A percentile compares a stretch with the other conserved stretches of the same genome.
Evolutionary conservation across 1,140 invertebrate species (phyloP).

Genomic region (Tetramorium parvispinum): DNA sequence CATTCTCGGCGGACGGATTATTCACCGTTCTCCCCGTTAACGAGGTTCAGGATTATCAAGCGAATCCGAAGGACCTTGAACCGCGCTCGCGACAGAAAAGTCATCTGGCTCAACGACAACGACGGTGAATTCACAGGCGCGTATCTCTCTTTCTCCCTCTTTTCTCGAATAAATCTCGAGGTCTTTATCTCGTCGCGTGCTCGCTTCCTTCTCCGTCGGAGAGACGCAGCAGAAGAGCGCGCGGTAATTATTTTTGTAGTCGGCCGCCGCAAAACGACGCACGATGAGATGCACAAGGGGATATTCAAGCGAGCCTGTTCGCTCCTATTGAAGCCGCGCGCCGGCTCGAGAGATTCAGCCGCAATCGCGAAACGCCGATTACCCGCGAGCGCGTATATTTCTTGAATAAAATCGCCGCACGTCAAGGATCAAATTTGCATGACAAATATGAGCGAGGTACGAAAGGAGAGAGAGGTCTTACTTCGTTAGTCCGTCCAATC

Average conservation of each 20-base stretch:
- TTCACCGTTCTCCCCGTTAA: conserved; percentile 15
- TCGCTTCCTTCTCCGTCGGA: conserved; percentile 12
- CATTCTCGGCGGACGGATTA: conserved; percentile 16
- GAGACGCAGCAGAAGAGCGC: not conserved
- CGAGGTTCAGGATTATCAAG: conserved; percentile 58
- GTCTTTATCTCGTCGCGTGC: not conserved
- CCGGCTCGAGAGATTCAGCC: conserved; percentile 26
- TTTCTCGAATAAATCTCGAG: not conserved
- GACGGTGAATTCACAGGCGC: conserved; percentile 20
- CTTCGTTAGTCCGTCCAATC: not conserved
- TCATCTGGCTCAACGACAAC: not conserved
- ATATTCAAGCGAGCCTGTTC: conserved; percentile 37
- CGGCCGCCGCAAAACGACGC: not conserved
- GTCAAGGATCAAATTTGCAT: conserved; percentile 51
- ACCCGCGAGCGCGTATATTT: conserved; percentile 22
- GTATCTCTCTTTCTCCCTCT: not conserved
- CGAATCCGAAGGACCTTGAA: conserved; percentile 52
- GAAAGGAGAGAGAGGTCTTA: not conserved
- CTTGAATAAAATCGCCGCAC: conserved; percentile 48
- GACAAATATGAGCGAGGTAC: conserved; percentile 31
- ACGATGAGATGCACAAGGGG: not conserved
- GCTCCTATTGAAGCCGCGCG: conserved; percentile 24
- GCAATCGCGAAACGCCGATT: conserved; percentile 44
- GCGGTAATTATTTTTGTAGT: conserved; percentile 40
- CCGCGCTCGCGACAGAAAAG: conserved; percentile 26